Evolutionary conservation across 2,113 vertebrate genomes (phyloP), one percentile per base, ranked within the genome.

Genomic region (Protomyctophum bolini): DNA sequence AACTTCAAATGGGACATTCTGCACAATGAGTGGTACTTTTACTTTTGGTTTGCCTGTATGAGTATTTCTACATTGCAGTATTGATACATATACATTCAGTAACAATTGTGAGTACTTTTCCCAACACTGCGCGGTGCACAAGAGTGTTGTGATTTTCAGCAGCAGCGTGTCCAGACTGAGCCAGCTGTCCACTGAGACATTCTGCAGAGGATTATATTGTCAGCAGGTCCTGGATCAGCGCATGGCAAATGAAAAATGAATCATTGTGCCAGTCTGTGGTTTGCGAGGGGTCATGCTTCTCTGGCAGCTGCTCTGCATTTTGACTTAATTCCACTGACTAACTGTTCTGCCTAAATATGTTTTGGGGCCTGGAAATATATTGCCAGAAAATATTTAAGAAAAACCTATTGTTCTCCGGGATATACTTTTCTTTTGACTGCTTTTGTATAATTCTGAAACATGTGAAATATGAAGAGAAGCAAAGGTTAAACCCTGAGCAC

Each of bases 131-230:
- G 5, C 33, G 5, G 33, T 41, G 33, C 33, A 41, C 52, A 54
- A n/a, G 11, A 12, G 11, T 11, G 11, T 54, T 11, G 52, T 12
- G n/a, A 61, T 6, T 50, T 33, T 56, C 29, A 61, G 50, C 70
- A 60, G 55, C 8, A n/a, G 49, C 11, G 14, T 57, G 58, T 58
- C 12, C 60, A 47, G 8, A 62, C 29, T 61, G 50, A 68, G 9
- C n/a, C 41, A 54, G 52, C 48, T 58, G 57, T 63, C 64, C 33
- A 64, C 10, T 46, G 48, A 70, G 68, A 68, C 69, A 70, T 73
- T 72, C 52, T 75, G 62, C 21, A 51, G 50, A 28, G 59, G 65
- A 81, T 80, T 64, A 70, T 29, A 21, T 50, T 70, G 58, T 76
- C 66, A 66, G 52, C 46, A 28, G 29, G 14, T 8, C 46, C 12